A percentile compares a stretch with the other conserved stretches of the same genome.
These are phyloP conservation scores for Noctua janthina DNA, from an alignment of 2,888 invertebrate genomes.

Conservation along the genomic window DNA sequence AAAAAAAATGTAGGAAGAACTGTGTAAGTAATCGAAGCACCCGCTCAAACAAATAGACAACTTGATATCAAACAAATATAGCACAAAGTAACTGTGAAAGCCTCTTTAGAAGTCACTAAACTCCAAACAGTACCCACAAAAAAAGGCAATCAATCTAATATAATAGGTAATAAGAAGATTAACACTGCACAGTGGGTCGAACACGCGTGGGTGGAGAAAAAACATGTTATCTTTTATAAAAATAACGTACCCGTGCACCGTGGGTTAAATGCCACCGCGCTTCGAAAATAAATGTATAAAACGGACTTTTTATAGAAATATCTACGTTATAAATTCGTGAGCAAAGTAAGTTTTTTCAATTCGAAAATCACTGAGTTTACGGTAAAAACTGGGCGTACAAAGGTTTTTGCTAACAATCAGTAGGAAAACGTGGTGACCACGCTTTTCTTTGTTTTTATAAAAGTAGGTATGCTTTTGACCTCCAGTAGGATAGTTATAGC, in stretches of 20 bases:
- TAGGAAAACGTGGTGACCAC: too few species aligned
- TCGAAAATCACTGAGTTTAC: neutral
- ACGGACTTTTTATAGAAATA: neutral
- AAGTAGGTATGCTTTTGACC: too few species aligned
- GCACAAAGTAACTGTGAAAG: slow-evolving; percentile 21
- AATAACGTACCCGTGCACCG: slow-evolving; percentile 19
- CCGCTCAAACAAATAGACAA: too few species aligned
- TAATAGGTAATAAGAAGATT: slow-evolving; percentile 48
- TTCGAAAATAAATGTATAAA: slow-evolving; percentile 49
- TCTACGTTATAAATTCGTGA: neutral
- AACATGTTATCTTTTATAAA: slow-evolving; percentile 50
- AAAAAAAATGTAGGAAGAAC: neutral
- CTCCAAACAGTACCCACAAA: slow-evolving; percentile 37
- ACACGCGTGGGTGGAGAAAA: slow-evolving; percentile 44
- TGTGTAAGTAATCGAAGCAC: neutral
- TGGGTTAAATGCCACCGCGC: slow-evolving; percentile 49
- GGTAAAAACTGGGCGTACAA: too few species aligned
- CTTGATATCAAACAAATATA: neutral
- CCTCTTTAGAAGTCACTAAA: slow-evolving; percentile 51
- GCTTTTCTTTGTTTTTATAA: too few species aligned
- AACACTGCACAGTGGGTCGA: slow-evolving; percentile 57
- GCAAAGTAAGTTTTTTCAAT: neutral
- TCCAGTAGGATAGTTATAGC: too few species aligned
- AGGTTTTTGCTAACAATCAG: too few species aligned
- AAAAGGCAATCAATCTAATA: slow-evolving; percentile 48